Conservation (phyloP, 2,113 vertebrate genomes). For the Craseonycteris thonglongyai region DNA sequence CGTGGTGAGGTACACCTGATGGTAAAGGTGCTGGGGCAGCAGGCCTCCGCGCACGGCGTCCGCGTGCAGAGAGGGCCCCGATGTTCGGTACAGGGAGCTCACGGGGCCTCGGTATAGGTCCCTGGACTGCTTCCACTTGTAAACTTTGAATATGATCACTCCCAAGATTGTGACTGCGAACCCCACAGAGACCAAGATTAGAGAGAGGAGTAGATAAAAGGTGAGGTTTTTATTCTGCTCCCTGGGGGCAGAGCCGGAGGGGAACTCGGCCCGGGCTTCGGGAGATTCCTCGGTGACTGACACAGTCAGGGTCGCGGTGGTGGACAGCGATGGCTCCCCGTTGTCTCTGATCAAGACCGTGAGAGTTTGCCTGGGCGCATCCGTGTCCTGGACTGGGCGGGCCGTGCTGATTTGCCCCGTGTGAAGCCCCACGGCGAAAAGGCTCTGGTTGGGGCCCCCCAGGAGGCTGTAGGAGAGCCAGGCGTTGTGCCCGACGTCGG, state of each 20-base stretch:
- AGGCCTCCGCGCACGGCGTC: conserved; percentile 78
- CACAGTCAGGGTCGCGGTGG: conserved; percentile 80
- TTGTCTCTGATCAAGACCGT: conserved; percentile 85
- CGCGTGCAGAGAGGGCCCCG: conserved; percentile 79
- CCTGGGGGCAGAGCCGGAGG: conserved; percentile 56
- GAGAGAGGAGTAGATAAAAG: conserved; percentile 82
- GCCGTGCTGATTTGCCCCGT: conserved; percentile 84
- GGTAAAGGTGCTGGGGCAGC: conserved; percentile 78
- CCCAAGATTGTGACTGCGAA: conserved; percentile 81
- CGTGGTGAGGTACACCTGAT: conserved; percentile 84
- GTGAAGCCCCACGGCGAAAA: conserved; percentile 84
- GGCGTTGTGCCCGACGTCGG: conserved; percentile 86
- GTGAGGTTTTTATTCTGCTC: conserved; percentile 80
- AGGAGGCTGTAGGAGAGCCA: conserved; percentile 86
- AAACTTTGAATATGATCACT: conserved; percentile 81
- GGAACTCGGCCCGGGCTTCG: conserved; percentile 76
- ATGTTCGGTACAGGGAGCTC: conserved; percentile 79
- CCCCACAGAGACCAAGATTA: conserved; percentile 83
- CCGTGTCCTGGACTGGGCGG: conserved; percentile 82
- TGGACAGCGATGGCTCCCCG: conserved; percentile 82
- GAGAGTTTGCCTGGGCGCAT: conserved; percentile 81
- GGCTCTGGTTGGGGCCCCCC: conserved; percentile 82
- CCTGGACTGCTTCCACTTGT: conserved; percentile 84
- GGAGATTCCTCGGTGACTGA: conserved; percentile 76
- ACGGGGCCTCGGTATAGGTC: conserved; percentile 77